Evolutionary conservation across 1,140 invertebrate genomes (phyloP).

Genomic region (Orussus abietinus): DNA sequence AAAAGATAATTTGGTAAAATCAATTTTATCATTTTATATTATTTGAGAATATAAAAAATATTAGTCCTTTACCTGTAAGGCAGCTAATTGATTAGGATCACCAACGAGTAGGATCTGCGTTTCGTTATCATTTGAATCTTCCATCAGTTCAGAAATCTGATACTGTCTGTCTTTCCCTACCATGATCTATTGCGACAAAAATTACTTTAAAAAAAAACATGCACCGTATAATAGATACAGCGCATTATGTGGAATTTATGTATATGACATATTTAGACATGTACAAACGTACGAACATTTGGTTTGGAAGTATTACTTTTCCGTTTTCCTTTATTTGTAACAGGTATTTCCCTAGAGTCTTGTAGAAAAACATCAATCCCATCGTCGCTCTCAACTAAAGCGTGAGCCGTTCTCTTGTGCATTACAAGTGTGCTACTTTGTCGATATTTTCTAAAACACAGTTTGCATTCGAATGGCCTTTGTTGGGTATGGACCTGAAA

Average conservation of each 20-base stretch:
- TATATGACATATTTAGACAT: background rate
- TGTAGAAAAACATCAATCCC: slow-evolving; percentile 32
- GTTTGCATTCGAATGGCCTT: slow-evolving; percentile 60
- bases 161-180: slow-evolving; percentile 28
- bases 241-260: slow-evolving; percentile 2
- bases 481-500: slow-evolving; percentile 58
- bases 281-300: slow-evolving; percentile 18
- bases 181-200: slow-evolving; percentile 18
- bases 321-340: slow-evolving; percentile 20
- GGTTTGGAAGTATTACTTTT: slow-evolving; percentile 15
- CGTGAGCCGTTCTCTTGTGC: slow-evolving; percentile 55
- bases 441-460: slow-evolving; percentile 60
- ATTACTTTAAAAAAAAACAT: background rate
- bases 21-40: slow-evolving; percentile 2
- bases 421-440: slow-evolving; percentile 62
- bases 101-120: slow-evolving; percentile 42
- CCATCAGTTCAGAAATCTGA: slow-evolving; percentile 27
- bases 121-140: slow-evolving; percentile 32
- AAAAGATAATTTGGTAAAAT: slow-evolving; percentile 10
- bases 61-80: slow-evolving; percentile 33
- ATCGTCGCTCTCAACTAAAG: slow-evolving; percentile 32
- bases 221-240: slow-evolving; percentile 1
- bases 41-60: too few relatives aligned
- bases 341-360: slow-evolving; percentile 24
- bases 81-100: slow-evolving; percentile 39